Evolutionary conservation across 2,888 invertebrate species (phyloP).

Genomic region (Stramonita haemastoma): DNA sequence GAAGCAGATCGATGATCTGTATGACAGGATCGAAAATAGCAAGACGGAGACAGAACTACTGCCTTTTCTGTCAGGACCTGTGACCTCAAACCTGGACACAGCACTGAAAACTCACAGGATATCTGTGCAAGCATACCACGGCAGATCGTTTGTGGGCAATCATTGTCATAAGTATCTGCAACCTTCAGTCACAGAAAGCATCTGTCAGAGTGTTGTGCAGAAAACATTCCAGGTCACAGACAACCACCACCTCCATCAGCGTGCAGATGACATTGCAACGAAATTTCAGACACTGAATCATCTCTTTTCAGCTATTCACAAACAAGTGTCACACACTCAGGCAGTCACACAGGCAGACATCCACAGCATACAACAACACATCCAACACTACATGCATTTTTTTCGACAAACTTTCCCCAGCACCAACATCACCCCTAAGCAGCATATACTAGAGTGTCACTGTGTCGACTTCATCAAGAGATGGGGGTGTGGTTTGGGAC

Average conservation of each 20-base stretch:
- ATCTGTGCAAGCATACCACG: conserved; percentile 4
- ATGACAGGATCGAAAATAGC: neutral
- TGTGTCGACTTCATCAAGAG: neutral
- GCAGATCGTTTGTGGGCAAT: conserved; percentile 24
- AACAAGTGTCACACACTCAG: too few relatives aligned
- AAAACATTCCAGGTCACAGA: neutral
- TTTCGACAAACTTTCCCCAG: neutral
- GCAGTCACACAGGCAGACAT: neutral
- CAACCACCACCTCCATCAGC: neutral
- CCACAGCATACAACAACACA: neutral
- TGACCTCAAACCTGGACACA: conserved; percentile 24
- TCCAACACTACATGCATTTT: conserved; percentile 4
- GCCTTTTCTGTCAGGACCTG: neutral
- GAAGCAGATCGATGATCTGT: neutral
- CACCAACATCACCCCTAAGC: conserved; percentile 1
- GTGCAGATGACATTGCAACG: neutral
- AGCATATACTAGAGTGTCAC: conserved; percentile 7
- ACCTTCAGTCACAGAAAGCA: neutral
- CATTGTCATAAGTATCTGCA: conserved; percentile 8
- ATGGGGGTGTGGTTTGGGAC: conserved; percentile 11
- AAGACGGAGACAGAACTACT: neutral
- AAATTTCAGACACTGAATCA: neutral
- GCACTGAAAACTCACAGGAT: conserved; percentile 10
- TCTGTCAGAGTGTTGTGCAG: neutral
- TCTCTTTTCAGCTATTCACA: too few relatives aligned